These are phyloP conservation scores for Palaemon carinicauda DNA, from an alignment of 1,140 invertebrate genomes.

Conservation along the genomic window DNA sequence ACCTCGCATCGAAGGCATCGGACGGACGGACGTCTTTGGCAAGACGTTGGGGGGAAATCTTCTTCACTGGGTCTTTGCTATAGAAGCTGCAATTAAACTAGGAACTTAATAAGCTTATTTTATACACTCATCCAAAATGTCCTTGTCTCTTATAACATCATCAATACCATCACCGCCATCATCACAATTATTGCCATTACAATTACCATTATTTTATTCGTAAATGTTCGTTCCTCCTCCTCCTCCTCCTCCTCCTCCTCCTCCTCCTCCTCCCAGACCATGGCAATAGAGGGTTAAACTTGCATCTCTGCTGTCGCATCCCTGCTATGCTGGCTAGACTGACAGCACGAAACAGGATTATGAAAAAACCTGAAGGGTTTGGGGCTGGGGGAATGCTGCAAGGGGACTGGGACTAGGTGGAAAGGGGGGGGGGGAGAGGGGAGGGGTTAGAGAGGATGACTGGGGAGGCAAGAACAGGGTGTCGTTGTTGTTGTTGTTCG, in stretches of 20 bases:
- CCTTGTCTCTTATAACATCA: too few relatives aligned
- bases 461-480: too few relatives aligned
- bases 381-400: background rate
- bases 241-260: background rate
- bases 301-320: background rate
- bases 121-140: too few relatives aligned
- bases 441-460: background rate
- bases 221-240: background rate
- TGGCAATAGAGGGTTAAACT: background rate
- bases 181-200: too few relatives aligned
- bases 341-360: slow-evolving; percentile 2
- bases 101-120: too few relatives aligned
- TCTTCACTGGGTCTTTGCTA: too few relatives aligned
- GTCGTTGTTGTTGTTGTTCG: too few relatives aligned
- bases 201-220: background rate
- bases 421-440: background rate
- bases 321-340: background rate
- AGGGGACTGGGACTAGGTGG: background rate
- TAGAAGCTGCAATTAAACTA: too few relatives aligned
- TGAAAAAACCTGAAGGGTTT: background rate
- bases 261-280: background rate
- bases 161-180: too few relatives aligned
- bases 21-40: too few relatives aligned
- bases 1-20: too few relatives aligned
- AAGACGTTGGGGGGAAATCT: too few relatives aligned